A percentile compares a stretch with the other conserved stretches of the same genome.
Evolutionary conservation across 2,113 vertebrate species (phyloP).

Genomic region (Osmerus mordax): DNA sequence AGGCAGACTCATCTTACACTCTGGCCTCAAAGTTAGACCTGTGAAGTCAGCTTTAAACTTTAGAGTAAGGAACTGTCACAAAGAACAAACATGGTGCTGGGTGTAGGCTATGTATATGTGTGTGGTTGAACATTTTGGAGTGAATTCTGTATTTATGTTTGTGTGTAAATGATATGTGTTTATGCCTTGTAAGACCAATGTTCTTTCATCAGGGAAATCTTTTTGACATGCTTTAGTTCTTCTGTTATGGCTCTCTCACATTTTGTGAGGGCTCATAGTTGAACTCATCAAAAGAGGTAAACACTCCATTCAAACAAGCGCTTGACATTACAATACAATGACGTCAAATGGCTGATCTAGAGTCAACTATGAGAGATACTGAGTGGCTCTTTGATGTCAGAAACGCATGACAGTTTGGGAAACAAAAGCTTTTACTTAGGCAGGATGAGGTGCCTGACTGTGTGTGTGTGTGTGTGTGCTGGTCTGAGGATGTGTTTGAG

Average conservation of each 20-base stretch:
- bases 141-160: neutral
- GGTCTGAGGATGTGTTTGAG: slow-evolving; percentile 25
- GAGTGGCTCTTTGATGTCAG: slow-evolving; percentile 59
- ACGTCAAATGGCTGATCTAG: slow-evolving; percentile 63
- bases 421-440: slow-evolving; percentile 49
- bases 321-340: slow-evolving; percentile 65
- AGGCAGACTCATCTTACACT: slow-evolving; percentile 7
- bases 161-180: slow-evolving; percentile 28
- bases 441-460: slow-evolving; percentile 53
- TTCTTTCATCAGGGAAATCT: slow-evolving; percentile 36
- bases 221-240: slow-evolving; percentile 29
- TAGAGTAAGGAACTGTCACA: slow-evolving; percentile 8
- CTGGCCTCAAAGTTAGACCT: neutral
- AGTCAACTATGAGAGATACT: slow-evolving; percentile 57
- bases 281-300: slow-evolving; percentile 62
- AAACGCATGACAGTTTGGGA: slow-evolving; percentile 51
- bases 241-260: slow-evolving; percentile 46
- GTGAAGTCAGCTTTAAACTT: neutral
- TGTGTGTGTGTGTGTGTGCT: slow-evolving; percentile 27
- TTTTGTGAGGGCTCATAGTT: slow-evolving; percentile 45
- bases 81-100: slow-evolving; percentile 7
- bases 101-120: neutral
- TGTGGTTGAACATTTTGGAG: neutral
- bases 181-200: slow-evolving; percentile 16
- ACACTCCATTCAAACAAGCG: slow-evolving; percentile 56